Evolutionary conservation across 2,888 invertebrate species (phyloP).

Genomic region (Napeogenes sylphis): DNA sequence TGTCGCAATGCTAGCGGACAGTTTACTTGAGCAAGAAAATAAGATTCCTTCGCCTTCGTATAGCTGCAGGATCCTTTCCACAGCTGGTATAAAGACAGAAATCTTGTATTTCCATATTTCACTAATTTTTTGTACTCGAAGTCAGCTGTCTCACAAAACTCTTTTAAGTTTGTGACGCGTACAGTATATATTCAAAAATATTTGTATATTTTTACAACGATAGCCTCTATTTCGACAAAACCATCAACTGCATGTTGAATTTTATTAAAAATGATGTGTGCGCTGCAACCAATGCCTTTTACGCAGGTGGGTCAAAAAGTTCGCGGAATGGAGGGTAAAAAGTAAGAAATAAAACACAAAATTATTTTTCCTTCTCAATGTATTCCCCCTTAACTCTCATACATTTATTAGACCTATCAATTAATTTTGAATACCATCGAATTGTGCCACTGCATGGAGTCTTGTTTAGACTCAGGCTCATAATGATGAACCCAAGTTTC

Average conservation of each 20-base stretch:
- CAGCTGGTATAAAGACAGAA: slow-evolving; percentile 21
- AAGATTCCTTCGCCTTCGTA: slow-evolving; percentile 22
- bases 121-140: slow-evolving; percentile 21
- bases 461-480: no score
- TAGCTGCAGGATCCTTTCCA: slow-evolving; percentile 21
- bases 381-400: no score
- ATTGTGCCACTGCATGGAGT: no score
- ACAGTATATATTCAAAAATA: slow-evolving; percentile 24
- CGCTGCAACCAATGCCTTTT: slow-evolving; percentile 14
- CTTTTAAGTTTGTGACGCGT: slow-evolving; percentile 18
- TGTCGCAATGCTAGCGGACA: no score
- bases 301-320: no score
- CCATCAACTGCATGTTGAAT: slow-evolving; percentile 20
- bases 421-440: no score
- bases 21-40: slow-evolving; percentile 18
- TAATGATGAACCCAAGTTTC: no score
- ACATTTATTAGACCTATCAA: no score
- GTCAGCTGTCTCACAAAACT: slow-evolving; percentile 24
- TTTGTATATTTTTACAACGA: slow-evolving; percentile 25
- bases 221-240: slow-evolving; percentile 20
- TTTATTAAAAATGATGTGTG: slow-evolving; percentile 18
- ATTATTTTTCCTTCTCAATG: no score
- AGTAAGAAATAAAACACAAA: no score
- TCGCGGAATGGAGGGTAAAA: no score
- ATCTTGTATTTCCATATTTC: slow-evolving; percentile 22